phyloP scores from a whole-genome alignment of 2,113 vertebrate species.

The Pygoscelis antarcticus region DNA sequence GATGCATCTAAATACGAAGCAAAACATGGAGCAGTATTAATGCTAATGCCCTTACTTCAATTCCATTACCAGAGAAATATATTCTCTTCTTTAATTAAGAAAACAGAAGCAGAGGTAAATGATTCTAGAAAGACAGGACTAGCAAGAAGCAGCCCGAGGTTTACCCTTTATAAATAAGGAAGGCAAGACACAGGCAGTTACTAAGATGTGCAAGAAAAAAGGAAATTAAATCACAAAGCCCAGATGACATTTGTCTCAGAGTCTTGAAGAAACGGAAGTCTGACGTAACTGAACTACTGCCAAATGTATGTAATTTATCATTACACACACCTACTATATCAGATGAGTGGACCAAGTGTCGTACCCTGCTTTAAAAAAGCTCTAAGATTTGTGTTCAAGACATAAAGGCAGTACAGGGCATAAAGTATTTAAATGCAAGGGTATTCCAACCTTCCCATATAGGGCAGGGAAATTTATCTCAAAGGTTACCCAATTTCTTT shows the following conservation, averaged over 20 bases:
- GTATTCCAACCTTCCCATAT: background rate
- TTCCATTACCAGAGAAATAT: background rate
- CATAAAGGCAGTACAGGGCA: background rate
- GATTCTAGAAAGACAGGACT: background rate
- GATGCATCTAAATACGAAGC: background rate
- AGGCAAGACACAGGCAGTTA: background rate
- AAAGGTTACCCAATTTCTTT: background rate
- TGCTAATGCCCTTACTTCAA: background rate
- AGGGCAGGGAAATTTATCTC: background rate
- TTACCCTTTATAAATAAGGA: background rate
- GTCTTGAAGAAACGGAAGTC: background rate
- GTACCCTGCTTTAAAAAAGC: background rate
- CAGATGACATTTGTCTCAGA: background rate
- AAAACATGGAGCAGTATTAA: background rate
- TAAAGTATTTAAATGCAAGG: slow-evolving; percentile 8
- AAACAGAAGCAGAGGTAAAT: background rate
- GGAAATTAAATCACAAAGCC: background rate
- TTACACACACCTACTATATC: background rate
- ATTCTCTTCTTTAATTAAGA: background rate
- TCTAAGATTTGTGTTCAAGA: background rate
- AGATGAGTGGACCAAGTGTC: background rate
- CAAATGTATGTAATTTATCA: background rate
- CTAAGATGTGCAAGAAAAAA: background rate
- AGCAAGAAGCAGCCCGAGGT: background rate
- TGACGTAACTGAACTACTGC: background rate